Base-by-base conservation (phyloP, 2,888 invertebrate species). In the Chirona hameri region DNA sequence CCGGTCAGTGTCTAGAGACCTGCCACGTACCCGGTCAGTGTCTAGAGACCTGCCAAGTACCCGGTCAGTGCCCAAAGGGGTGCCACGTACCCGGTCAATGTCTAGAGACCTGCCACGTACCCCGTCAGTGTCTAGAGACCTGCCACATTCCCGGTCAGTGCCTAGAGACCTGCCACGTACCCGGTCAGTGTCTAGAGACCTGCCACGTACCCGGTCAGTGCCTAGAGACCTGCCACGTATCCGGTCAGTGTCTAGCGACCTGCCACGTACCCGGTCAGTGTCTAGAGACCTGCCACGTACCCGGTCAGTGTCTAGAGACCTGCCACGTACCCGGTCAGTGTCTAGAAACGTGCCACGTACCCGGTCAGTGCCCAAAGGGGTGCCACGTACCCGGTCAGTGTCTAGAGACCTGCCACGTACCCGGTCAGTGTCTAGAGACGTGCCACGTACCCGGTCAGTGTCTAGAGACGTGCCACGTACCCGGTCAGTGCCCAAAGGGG, bases 81-180 rank as follows among this genome's bases (percentile, higher is more conserved):
- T 39, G 39, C 39, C 39, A 39, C 39, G 39, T 39, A 39, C 39
- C 39, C 39, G 39, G 39, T 39, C 39, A 39, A 7, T 39, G 39
- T 7, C 39, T 39, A 39, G 39, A 39, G 39, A 39, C 39, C 4
- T 39, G 39, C 39, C 39, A 39, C 7, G 39, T 39, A 39, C 39
- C 39, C 39, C 2, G 39, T 39, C 39, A 39, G 39, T 39, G 39
- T 7, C 39, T 39, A 39, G 39, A 39, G 39, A 39, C 39, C 4
- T 39, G 39, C 39, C 39, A 39, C 7, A 39, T 39, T 5, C 39
- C 39, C 2, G 39, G 39, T 39, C 39, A 39, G 39, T n/a, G n/a
- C n/a, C n/a, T n/a, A n/a, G 81, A 85, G 72, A 82, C 83, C 14
- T 88, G 88, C 24, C 31, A 76, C 39, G 24, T 10, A 9, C 39